Evolutionary conservation across 2,888 invertebrate species (phyloP).

Genomic region (Hydriomena furcata): DNA sequence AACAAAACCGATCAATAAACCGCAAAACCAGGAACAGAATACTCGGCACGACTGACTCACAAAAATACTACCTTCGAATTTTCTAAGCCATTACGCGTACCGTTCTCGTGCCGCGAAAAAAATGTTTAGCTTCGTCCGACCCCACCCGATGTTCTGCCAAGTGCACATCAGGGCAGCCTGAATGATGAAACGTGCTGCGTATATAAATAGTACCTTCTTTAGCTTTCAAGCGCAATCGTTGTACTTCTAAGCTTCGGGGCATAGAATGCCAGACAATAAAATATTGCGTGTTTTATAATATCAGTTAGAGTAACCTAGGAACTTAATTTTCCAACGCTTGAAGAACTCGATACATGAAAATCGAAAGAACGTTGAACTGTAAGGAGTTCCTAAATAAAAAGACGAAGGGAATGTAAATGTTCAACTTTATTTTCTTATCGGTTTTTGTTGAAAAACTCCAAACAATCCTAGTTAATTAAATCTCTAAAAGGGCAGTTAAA

Average conservation of each 20-base stretch:
- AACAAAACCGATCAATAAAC: constrained; percentile 31
- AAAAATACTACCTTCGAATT: constrained; percentile 53
- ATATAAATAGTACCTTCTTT: constrained; percentile 48
- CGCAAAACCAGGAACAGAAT: constrained; percentile 31
- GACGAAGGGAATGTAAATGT: neutral
- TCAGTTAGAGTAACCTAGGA: too few species aligned
- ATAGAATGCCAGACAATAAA: neutral
- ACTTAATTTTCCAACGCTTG: neutral
- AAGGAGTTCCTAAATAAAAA: neutral
- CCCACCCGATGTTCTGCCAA: constrained; percentile 49
- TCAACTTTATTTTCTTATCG: neutral
- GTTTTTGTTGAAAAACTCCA: constrained; percentile 1
- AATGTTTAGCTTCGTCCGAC: constrained; percentile 42
- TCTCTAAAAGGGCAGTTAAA: constrained; percentile 14
- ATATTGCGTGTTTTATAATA: neutral
- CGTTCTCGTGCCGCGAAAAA: constrained; percentile 46
- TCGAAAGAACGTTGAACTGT: too few species aligned
- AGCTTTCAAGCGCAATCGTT: constrained; percentile 41
- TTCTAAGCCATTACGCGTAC: constrained; percentile 57
- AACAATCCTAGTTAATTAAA: constrained; percentile 32
- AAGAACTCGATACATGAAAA: too few species aligned
- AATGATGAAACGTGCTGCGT: constrained; percentile 57
- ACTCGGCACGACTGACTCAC: constrained; percentile 40
- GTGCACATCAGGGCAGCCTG: constrained; percentile 49
- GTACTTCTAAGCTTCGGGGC: constrained; percentile 33